Base-by-base conservation (phyloP, 2,113 vertebrate species). In the Corythornis vintsioides region DNA sequence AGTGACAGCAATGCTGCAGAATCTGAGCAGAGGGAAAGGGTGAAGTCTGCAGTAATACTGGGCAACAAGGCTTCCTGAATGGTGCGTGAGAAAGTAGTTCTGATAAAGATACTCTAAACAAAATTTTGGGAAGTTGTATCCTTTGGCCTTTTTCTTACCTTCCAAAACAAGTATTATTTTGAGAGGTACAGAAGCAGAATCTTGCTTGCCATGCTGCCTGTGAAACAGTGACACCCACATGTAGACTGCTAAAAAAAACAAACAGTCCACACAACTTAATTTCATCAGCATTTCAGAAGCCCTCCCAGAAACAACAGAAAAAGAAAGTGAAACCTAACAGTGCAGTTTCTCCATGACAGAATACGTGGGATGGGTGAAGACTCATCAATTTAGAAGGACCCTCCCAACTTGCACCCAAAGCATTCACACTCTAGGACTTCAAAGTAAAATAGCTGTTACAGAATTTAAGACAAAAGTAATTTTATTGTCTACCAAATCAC, bases 401-500 rank as follows among this genome's bases (percentile, higher is more conserved):
- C 31, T 75, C 28, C 31, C 33, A 75, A 35, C 31, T 42, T 19
- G 59, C 79, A 89, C 57, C 12, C 59, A 79, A 88, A 88, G 55
- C 31, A 52, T 3, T 77, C 47, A 67, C 1, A 2, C 31, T 70
- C 53, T 9, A 74, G 18, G 42, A 82, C 13, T 66, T 82, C 25
- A 81, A 70, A 90, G 90, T 15, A 71, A 65, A 92, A 86, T 66
- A 79, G 40, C 5, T 35, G 53, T 55, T 61, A 79, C 1, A 3
- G 42, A 78, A 95, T 85, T 94, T 75, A 79, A 63, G 57, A 89
- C 71, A 92, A 81, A 86, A 92, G 81, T 79, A 71, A 74, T 88
- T 97, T 97, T 97, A 97, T 96, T 97, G 74, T 82, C 53, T 88
- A 90, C 29, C 82, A 90, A 91, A 95, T 83, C 66, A 90, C 47